phyloP scores from a whole-genome alignment of 2,797 vertebrate genomes.

The Crenuchus spilurus region DNA sequence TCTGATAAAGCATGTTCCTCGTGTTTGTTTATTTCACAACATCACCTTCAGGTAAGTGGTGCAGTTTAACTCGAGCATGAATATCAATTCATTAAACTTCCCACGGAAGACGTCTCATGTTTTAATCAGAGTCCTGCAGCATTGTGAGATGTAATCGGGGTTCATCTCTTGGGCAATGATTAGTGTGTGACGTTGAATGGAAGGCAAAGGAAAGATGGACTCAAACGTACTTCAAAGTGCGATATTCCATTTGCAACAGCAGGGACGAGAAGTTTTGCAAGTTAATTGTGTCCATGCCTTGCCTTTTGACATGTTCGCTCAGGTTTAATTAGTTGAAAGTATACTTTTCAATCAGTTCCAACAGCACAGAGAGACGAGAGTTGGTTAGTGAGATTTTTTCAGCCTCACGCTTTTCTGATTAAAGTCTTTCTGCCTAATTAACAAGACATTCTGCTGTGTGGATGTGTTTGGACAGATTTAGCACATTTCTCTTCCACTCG shows the following conservation, averaged over 20 bases:
- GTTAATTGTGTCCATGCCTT: slow-evolving; percentile 51
- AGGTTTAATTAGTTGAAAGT: slow-evolving; percentile 63
- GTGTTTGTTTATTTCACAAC: slow-evolving; percentile 39
- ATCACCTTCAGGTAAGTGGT: slow-evolving; percentile 42
- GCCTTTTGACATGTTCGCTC: slow-evolving; percentile 53
- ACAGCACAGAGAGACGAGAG: slow-evolving; percentile 29
- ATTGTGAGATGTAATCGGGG: slow-evolving; percentile 43
- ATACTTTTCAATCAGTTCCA: slow-evolving; percentile 55
- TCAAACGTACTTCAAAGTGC: slow-evolving; percentile 7
- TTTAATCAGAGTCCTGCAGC: slow-evolving; percentile 48
- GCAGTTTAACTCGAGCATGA: slow-evolving; percentile 45
- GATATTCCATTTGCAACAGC: slow-evolving; percentile 40
- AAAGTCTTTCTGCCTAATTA: slow-evolving; percentile 57
- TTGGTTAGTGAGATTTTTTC: slow-evolving; percentile 24
- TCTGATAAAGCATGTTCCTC: slow-evolving; percentile 21
- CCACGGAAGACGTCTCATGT: slow-evolving; percentile 24
- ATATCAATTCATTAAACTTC: slow-evolving; percentile 53
- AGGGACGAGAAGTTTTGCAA: slow-evolving; percentile 27
- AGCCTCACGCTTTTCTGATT: slow-evolving; percentile 47
- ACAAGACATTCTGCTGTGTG: slow-evolving; percentile 46
- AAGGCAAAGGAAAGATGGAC: neutral
- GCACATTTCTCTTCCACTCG: slow-evolving; percentile 42
- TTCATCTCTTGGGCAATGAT: slow-evolving; percentile 46
- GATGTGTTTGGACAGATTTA: slow-evolving; percentile 52
- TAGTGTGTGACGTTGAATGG: slow-evolving; percentile 22